Conservation (phyloP, 2,113 vertebrate species). For the Cettia cetti region DNA sequence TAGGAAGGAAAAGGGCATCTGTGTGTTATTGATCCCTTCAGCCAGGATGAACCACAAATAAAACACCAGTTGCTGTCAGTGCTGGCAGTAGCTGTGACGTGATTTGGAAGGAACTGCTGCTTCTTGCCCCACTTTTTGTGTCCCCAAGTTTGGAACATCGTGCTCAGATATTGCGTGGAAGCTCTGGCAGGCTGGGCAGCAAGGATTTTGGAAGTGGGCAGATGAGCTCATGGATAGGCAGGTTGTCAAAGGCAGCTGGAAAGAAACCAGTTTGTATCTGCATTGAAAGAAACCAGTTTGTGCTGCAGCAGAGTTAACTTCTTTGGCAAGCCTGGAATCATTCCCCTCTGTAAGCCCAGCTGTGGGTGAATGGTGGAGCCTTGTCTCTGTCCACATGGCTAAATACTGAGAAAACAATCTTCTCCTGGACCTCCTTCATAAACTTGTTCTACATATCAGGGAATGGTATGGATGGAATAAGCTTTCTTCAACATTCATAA, state of each 20-base stretch:
- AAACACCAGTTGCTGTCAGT: not conserved
- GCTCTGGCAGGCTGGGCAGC: not conserved
- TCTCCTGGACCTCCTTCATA: not conserved
- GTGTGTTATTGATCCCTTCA: not conserved
- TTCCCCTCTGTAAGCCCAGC: not conserved
- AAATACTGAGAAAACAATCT: not conserved
- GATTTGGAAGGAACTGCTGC: not conserved
- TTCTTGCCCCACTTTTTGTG: not conserved
- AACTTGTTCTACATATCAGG: not conserved
- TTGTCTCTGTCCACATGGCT: not conserved
- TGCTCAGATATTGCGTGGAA: rapidly evolving
- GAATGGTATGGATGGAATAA: not conserved
- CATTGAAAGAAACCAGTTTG: not conserved
- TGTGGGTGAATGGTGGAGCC: not conserved
- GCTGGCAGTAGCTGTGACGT: not conserved
- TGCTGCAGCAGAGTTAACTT: not conserved
- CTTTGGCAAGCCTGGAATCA: not conserved
- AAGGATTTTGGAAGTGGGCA: not conserved
- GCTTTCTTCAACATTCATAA: not conserved
- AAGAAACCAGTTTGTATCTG: not conserved
- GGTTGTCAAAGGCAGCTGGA: not conserved
- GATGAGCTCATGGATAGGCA: not conserved
- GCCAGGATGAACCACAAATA: not conserved
- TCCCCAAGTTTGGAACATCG: rapidly evolving
- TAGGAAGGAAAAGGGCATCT: not conserved